Evolutionary conservation across 2,888 invertebrate species (phyloP).

Genomic region (Drosophila longiperda): DNA sequence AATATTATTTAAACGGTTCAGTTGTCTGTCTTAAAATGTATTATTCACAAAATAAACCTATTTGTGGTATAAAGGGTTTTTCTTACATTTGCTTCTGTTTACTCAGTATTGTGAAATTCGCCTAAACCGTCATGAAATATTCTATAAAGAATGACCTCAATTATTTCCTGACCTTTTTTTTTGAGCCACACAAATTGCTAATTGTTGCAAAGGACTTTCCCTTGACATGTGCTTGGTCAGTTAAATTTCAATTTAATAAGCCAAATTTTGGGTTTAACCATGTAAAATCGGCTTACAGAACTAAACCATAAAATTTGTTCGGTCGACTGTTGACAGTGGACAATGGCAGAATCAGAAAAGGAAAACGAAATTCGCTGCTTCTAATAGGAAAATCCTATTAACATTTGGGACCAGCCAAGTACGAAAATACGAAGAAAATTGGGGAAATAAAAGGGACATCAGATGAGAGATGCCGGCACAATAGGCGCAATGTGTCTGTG

Average conservation of each 20-base stretch:
- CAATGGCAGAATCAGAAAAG: constrained; percentile 1
- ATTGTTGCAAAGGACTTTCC: constrained; percentile 22
- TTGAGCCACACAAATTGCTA: neutral
- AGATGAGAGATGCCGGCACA: constrained; percentile 67
- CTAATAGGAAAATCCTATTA: constrained; percentile 66
- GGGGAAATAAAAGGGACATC: constrained; percentile 39
- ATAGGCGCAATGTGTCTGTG: constrained; percentile 21
- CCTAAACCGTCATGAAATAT: neutral
- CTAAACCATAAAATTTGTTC: constrained; percentile 27
- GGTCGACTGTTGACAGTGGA: neutral
- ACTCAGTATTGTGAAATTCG: neutral
- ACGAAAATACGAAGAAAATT: constrained; percentile 51
- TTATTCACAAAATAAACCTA: neutral
- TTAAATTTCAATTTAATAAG: constrained; percentile 18
- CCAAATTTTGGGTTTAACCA: constrained; percentile 36
- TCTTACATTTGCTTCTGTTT: neutral
- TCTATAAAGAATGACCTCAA: neutral
- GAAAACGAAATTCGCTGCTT: constrained; percentile 23
- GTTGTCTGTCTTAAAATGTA: neutral
- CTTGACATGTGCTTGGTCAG: constrained; percentile 7
- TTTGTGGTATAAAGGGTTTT: neutral
- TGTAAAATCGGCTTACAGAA: constrained; percentile 31
- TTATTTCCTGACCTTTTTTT: no score
- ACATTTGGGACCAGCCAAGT: constrained; percentile 19
- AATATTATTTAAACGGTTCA: neutral